A percentile compares a stretch with the other conserved stretches of the same genome.
Conservation (phyloP, 2,888 invertebrate genomes). For the Cepaea hortensis region DNA sequence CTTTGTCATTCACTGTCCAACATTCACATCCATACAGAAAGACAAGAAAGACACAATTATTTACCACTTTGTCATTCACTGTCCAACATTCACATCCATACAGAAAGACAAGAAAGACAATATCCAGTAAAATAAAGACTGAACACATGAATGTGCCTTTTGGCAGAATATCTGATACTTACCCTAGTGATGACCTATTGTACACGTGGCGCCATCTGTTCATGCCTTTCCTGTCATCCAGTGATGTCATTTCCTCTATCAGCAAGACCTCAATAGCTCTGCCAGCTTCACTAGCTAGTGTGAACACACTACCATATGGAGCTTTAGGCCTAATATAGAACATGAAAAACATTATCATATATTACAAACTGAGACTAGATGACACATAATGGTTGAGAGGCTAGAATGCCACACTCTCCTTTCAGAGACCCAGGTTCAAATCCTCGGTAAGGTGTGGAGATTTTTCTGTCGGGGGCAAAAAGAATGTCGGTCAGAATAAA, state of each 20-base stretch:
- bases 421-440: too few species aligned
- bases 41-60: too few species aligned
- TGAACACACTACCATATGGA: slow-evolving; percentile 12
- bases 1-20: too few species aligned
- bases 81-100: too few species aligned
- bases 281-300: slow-evolving; percentile 3
- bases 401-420: too few species aligned
- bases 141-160: not conserved
- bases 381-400: too few species aligned
- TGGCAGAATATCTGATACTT: not conserved
- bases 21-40: too few species aligned
- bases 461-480: too few species aligned
- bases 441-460: too few species aligned
- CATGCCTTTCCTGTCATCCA: not conserved
- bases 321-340: not conserved
- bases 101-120: not conserved
- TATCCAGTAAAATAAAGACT: not conserved
- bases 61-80: too few species aligned
- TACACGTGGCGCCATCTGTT: not conserved
- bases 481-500: too few species aligned
- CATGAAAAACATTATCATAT: not conserved
- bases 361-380: not conserved
- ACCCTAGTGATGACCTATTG: slow-evolving; percentile 8
- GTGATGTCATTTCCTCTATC: not conserved
- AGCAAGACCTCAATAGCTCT: slow-evolving; percentile 3